A percentile compares a stretch with the other conserved stretches of the same genome.
Conservation (phyloP, 2,797 vertebrate species). For the Neosalanx taihuensis region DNA sequence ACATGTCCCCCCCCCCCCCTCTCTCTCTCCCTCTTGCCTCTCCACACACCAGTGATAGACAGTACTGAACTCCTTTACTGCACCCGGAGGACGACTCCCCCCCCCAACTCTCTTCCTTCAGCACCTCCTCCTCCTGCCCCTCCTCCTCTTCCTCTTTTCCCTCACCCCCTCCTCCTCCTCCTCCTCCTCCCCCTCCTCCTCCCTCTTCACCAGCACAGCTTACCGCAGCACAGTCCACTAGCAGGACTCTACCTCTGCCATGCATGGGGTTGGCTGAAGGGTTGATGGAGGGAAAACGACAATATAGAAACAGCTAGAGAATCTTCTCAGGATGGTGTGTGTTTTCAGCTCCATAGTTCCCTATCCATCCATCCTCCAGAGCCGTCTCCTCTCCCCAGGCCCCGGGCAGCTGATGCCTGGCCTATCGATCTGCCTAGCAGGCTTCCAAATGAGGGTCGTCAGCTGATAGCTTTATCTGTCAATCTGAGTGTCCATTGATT, state of each 20-base stretch:
- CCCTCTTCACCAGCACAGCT: no score
- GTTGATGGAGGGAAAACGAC: no score
- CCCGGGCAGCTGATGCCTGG: slow-evolving; percentile 59
- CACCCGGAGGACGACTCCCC: slow-evolving; percentile 62
- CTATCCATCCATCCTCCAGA: neutral
- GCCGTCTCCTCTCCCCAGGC: slow-evolving; percentile 13
- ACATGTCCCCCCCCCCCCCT: slow-evolving; percentile 9
- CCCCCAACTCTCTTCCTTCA: neutral
- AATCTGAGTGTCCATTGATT: slow-evolving; percentile 64
- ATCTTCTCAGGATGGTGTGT: neutral
- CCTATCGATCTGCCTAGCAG: slow-evolving; percentile 62
- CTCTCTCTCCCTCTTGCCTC: slow-evolving; percentile 52
- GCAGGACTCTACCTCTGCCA: no score
- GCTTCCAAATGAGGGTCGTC: slow-evolving; percentile 52
- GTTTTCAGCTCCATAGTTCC: neutral
- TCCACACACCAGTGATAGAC: slow-evolving; percentile 68
- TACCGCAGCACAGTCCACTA: no score
- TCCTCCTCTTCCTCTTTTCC: no score
- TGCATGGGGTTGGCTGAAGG: no score
- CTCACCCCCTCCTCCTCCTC: no score
- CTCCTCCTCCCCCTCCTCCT: no score
- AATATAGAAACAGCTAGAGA: neutral
- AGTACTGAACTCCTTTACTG: slow-evolving; percentile 66
- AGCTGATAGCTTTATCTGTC: slow-evolving; percentile 72
- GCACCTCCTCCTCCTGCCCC: neutral